These are phyloP conservation scores for Sminthurinus signatus DNA, from an alignment of 1,140 invertebrate species.

Conservation along the genomic window DNA sequence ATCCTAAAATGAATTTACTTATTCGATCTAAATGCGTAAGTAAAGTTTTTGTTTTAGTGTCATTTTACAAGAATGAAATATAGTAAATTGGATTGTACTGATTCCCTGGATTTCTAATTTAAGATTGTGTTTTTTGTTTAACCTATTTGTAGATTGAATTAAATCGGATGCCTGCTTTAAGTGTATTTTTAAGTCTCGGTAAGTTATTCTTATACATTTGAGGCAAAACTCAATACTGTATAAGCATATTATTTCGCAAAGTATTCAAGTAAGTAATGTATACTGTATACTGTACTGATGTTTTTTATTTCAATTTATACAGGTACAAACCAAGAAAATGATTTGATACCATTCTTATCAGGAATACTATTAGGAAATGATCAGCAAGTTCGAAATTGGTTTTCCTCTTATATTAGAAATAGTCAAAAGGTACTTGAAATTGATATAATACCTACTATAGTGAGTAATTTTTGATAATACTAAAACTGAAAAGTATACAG, in stretches of 20 bases:
- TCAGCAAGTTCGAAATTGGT: slow-evolving; percentile 82
- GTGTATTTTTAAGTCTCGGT: slow-evolving; percentile 68
- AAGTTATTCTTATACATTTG: slow-evolving; percentile 10
- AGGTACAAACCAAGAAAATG: slow-evolving; percentile 43
- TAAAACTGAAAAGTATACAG: slow-evolving; percentile 9
- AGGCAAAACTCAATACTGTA: too few species aligned
- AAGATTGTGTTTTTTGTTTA: not conserved
- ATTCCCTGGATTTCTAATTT: not conserved
- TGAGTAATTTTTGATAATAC: not conserved
- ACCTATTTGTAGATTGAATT: slow-evolving; percentile 59
- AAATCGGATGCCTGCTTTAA: slow-evolving; percentile 79
- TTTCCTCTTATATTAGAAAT: slow-evolving; percentile 80
- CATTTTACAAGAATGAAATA: too few species aligned
- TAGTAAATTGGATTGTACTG: not conserved
- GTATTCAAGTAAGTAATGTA: too few species aligned
- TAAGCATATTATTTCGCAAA: too few species aligned
- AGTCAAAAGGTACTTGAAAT: slow-evolving; percentile 66
- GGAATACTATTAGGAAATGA: slow-evolving; percentile 80
- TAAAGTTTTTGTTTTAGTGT: too few species aligned
- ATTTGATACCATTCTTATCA: slow-evolving; percentile 76
- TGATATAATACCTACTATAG: slow-evolving; percentile 4
- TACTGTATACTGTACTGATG: too few species aligned
- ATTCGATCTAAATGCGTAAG: slow-evolving; percentile 71
- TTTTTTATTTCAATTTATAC: not conserved
- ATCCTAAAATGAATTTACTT: slow-evolving; percentile 73